Evolutionary conservation across 2,797 vertebrate species (phyloP), one percentile per base, ranked within the genome.

Genomic region (Rallus crepitans): DNA sequence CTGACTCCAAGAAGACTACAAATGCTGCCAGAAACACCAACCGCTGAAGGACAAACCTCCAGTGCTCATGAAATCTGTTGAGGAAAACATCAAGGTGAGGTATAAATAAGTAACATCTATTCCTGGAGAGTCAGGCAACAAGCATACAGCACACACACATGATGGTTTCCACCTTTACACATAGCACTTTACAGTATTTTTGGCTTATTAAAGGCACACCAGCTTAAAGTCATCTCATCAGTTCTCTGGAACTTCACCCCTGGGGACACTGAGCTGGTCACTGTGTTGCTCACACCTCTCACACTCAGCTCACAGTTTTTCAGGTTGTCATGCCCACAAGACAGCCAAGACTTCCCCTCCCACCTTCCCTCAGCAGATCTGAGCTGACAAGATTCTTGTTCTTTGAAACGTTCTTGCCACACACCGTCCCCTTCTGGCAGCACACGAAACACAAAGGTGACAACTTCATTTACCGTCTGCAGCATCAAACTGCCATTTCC

Each of bases 31-130:
- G 96, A 96, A 99, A 99, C 33, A 98, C 98, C 95, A 99, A 78
- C 30, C 99, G 98, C 97, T 99, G 99, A 93, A 99, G 97, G 61
- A 99, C 99, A 94, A 99, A 99, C 91, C 99, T 98, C 99, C 99
- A 99, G 94, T 99, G 99, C 87, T 99, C 99, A 9, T 99, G 99
- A 96, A 99, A 99, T 97, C 99, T 99, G 86, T n/a, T 45, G 25
- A 78, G 52, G 68, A 63, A 64, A 84, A 81, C 70, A 87, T 7
- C 70, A 82, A 48, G 18, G 27, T 21, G 89, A 72, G 47, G 57
- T 52, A 18, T 37, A 89, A 65, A 33, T 9, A 56, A 48, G n/a
- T 18, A 23, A 63, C 9, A 25, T 31, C 48, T 31, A 5, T 31
- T 78, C 40, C 31, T 47, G 45, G 23, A 60, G 33, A 5, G 1